Base-by-base conservation (phyloP, 2,888 invertebrate species). In the Parnassius orleans region DNA sequence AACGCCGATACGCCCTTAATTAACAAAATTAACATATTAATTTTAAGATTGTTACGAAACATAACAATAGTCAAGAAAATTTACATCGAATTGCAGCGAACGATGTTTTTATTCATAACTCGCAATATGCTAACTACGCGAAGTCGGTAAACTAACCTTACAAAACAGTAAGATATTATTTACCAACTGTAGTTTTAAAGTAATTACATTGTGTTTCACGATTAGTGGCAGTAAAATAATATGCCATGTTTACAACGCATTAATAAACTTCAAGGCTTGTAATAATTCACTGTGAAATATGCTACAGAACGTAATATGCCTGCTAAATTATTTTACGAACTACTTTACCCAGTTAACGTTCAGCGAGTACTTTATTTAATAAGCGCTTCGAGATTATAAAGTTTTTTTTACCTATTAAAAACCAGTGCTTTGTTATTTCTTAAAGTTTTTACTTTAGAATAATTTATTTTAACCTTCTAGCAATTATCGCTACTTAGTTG, bases 211-310 rank as follows among this genome's bases (percentile, higher is more conserved):
- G 60, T 52, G 55, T 55, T 56, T 47, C 63, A 19, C 63, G 51
- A 63, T 63, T 60, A 52, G 55, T 48, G 60, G 47, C 60, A 52
- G 63, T 57, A 48, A 63, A 63, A 56, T 63, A 63, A 63, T 63
- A 63, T 63, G 63, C 63, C 63, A 63, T 63, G 63, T 63, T 60
- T 60, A 63, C 59, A 60, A 47, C 60, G 53, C 63, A 59, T 63
- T 63, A 60, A 60, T 63, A 63, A 60, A 63, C 59, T 53, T 59
- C 63, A 60, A 63, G 63, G 63, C 63, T 59, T 47, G 63, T 44
- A 43, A 63, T 63, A 63, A 60, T 63, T 63, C 63, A 63, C 60
- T 24, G 47, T 63, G 60, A 63, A 60, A 60, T 63, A 63, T 56
- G 53, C 56, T 41, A 33, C 41, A 54, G 51, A 41, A 50, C 50